Percentiles rank a stretch among this genome's conserved stretches.
phyloP scores from a whole-genome alignment of 2,113 vertebrate genomes.

The Miniopterus natalensis region DNA sequence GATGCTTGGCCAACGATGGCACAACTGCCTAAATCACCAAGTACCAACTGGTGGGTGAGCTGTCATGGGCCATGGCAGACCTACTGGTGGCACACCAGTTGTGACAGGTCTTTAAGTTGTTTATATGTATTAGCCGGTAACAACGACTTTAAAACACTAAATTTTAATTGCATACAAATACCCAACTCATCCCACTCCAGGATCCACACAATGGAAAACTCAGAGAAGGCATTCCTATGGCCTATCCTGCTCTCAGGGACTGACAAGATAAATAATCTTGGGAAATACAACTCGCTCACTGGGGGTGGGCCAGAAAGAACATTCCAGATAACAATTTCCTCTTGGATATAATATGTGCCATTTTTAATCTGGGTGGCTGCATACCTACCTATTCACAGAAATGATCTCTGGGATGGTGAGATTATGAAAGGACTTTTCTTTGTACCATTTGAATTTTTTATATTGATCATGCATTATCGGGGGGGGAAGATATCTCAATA shows the following conservation, averaged over 20 bases:
- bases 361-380: neutral
- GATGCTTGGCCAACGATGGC: neutral
- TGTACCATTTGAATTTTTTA: constrained; percentile 21
- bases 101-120: neutral
- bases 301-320: neutral
- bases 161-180: neutral
- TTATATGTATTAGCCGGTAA: neutral
- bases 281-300: neutral
- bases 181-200: neutral
- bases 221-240: neutral
- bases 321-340: neutral
- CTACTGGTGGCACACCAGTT: neutral
- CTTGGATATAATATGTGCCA: neutral
- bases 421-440: constrained; percentile 35
- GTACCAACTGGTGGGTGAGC: neutral
- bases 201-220: too few relatives aligned
- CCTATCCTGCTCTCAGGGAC: neutral
- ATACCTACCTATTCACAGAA: neutral
- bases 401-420: neutral
- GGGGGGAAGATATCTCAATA: neutral
- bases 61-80: neutral
- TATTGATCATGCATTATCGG: neutral
- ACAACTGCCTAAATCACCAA: accelerated
- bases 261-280: neutral
- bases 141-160: neutral